These are phyloP conservation scores for Cosmia pyralina DNA, from an alignment of 2,888 invertebrate species.

Conservation along the genomic window DNA sequence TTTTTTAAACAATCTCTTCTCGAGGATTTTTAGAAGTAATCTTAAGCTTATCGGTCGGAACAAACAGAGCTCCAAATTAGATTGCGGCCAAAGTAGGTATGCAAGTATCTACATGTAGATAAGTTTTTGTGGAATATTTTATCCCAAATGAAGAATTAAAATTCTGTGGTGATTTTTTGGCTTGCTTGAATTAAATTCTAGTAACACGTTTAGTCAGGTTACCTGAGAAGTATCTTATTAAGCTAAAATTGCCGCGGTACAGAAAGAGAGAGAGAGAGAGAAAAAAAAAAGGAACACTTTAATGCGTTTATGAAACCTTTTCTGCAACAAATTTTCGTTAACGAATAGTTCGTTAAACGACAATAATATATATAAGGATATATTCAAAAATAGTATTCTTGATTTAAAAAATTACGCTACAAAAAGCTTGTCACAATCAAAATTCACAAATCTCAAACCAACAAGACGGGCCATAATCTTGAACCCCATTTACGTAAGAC, in stretches of 20 bases:
- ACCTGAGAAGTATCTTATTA: too few species aligned
- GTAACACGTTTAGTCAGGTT: too few species aligned
- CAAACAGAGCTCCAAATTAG: conserved; percentile 48
- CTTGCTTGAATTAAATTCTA: too few species aligned
- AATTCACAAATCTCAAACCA: background rate
- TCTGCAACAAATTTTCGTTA: too few species aligned
- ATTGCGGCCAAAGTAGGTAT: conserved; percentile 10
- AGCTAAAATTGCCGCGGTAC: too few species aligned
- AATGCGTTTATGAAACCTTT: too few species aligned
- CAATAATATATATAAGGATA: background rate
- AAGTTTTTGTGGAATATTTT: conserved; percentile 13
- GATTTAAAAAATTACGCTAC: background rate
- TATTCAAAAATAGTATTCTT: background rate
- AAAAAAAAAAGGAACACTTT: too few species aligned
- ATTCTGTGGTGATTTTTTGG: too few species aligned
- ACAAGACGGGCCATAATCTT: conserved; percentile 14
- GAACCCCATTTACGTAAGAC: conserved; percentile 38
- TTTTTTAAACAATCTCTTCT: conserved; percentile 49
- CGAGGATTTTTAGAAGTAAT: conserved; percentile 44
- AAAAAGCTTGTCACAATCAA: background rate
- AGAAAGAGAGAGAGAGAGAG: too few species aligned
- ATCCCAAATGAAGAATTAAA: background rate
- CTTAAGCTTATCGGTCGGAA: conserved; percentile 39
- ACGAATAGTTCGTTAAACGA: background rate
- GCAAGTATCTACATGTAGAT: conserved; percentile 6